These are phyloP conservation scores for Colaptes auratus DNA, from an alignment of 2,113 vertebrate genomes.

Conservation along the genomic window DNA sequence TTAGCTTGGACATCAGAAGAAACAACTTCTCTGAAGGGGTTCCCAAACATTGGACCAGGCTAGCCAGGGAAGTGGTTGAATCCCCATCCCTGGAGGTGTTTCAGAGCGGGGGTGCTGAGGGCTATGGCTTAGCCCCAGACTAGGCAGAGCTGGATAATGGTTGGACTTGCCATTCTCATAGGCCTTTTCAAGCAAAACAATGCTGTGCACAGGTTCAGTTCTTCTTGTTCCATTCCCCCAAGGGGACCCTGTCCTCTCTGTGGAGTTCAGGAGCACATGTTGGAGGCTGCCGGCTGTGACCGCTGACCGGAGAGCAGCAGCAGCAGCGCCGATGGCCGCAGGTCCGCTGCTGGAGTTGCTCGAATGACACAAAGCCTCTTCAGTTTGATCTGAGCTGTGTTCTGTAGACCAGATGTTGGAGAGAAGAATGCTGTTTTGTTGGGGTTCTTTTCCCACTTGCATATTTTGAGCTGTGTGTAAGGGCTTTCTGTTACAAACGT, in stretches of 20 bases:
- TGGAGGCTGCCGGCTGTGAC: background rate
- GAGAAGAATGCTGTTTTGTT: background rate
- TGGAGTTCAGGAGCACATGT: background rate
- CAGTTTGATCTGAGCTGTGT: background rate
- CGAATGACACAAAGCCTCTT: background rate
- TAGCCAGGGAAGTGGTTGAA: no score
- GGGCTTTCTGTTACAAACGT: background rate
- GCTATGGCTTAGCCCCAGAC: no score
- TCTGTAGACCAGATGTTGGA: constrained; percentile 42
- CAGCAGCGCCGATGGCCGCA: background rate
- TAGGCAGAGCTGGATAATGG: no score
- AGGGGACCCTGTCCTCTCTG: background rate
- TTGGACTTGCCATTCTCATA: no score
- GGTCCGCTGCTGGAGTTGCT: background rate
- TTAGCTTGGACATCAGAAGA: no score
- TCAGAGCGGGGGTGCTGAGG: no score
- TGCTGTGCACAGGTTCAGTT: background rate
- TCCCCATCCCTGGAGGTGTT: no score
- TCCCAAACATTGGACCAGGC: no score
- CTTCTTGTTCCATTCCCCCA: background rate
- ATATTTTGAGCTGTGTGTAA: constrained; percentile 50
- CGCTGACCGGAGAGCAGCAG: background rate
- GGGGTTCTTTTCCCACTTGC: background rate
- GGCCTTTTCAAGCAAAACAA: no score
- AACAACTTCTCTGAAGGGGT: no score